Percentiles rank a stretch among this genome's conserved stretches.
Conservation (phyloP, 2,888 invertebrate genomes). For the Heteromurus nitidus region DNA sequence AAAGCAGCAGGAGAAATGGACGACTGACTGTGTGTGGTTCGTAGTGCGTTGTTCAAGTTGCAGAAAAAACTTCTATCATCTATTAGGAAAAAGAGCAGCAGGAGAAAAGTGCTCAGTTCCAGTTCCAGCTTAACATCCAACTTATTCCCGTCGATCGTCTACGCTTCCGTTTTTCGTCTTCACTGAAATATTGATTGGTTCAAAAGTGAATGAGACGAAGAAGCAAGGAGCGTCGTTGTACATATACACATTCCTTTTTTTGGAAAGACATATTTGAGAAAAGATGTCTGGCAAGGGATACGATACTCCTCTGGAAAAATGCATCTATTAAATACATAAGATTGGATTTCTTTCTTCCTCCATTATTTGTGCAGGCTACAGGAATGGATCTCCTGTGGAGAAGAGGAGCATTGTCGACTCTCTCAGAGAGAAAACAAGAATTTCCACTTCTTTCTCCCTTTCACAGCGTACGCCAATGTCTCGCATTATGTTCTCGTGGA, state of each 20-base stretch:
- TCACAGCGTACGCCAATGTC: background rate
- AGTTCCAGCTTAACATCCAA: constrained; percentile 5
- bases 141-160: too few relatives aligned
- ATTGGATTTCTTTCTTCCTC: background rate
- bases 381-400: constrained; percentile 8
- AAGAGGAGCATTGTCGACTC: background rate
- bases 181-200: constrained; percentile 41
- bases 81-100: background rate
- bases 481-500: background rate
- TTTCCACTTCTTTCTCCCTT: constrained; percentile 17
- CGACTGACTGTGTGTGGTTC: background rate
- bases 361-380: background rate
- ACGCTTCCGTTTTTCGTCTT: constrained; percentile 8
- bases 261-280: too few relatives aligned
- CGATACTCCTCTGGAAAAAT: background rate
- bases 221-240: constrained; percentile 3
- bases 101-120: background rate
- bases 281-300: background rate
- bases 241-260: too few relatives aligned
- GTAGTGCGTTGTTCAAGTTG: background rate
- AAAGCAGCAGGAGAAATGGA: constrained; percentile 19
- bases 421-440: constrained; percentile 27
- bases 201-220: background rate
- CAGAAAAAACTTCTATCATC: background rate
- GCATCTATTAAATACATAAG: constrained; percentile 3